Base-by-base conservation (phyloP, 2,797 vertebrate species). In the Rhinella marina region DNA sequence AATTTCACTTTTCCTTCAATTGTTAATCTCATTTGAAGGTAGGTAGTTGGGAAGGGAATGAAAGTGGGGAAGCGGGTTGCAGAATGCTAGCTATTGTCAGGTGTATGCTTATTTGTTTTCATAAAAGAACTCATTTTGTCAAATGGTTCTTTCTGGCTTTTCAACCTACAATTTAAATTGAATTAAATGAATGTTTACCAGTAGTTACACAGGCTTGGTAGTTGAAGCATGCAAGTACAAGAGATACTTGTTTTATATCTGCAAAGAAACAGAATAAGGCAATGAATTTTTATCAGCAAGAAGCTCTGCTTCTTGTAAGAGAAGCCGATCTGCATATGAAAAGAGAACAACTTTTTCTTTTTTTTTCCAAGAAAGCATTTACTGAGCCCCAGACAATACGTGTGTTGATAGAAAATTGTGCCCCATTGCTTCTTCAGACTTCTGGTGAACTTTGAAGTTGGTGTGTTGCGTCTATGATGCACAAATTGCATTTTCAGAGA, bases 51-150 rank as follows among this genome's bases (percentile, higher is more conserved):
- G 59, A 70, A 70, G 12, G n/a, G 50, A 83, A 72, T 57, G 54
- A 70, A 72, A 83, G 48, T 23, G 54, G 50, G 54, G 48, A 19
- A 57, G 29, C 25, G 56, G n/a, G 29, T 3, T 6, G 0, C 50
- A 56, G n/a, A 86, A 79, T 14, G 48, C 50, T 16, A 70, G 78
- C 78, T 48, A 61, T 73, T 87, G 66, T 75, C 29, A 29, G 90
- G 87, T 86, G n/a, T 70, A 86, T 7, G 82, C 23, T 52, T 84
- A 91, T 91, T 57, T 79, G 59, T 32, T 64, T 48, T 17, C 76
- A 72, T 3, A 89, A 75, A 92, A 90, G 1, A 82, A 89, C 29
- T 61, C 4, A 82, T 88, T 84, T 90, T 88, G 91, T 90, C 61
- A 88, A 81, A 82, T 41, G 1, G 0, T 7, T 41, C 32, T 88